Percentiles rank a stretch among this genome's conserved stretches.
phyloP scores from a whole-genome alignment of 2,888 invertebrate genomes.

The Apodemia zela region DNA sequence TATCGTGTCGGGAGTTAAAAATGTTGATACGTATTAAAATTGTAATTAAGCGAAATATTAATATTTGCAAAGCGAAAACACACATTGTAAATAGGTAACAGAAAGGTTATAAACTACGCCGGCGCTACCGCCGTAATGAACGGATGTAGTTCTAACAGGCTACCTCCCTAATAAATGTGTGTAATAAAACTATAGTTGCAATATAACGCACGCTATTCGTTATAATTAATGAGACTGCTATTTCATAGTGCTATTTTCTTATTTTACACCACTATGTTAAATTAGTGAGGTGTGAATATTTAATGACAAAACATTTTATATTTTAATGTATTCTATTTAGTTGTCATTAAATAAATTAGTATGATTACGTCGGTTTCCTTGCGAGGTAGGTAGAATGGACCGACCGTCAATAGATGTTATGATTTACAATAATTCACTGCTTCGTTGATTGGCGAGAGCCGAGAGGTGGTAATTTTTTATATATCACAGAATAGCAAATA shows the following conservation, averaged over 20 bases:
- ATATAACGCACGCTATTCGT: constrained; percentile 5
- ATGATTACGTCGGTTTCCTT: too few species aligned
- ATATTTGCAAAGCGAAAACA: background rate
- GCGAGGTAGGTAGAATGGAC: too few species aligned
- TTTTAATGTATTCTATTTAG: too few species aligned
- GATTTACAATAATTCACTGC: too few species aligned
- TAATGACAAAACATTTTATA: background rate
- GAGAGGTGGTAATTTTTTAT: too few species aligned
- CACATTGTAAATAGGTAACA: constrained; percentile 8
- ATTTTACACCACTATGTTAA: background rate
- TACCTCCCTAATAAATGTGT: constrained; percentile 2
- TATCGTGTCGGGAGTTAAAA: too few species aligned
- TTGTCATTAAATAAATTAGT: too few species aligned
- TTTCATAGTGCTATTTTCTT: background rate
- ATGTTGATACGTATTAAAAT: too few species aligned
- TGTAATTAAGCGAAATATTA: too few species aligned
- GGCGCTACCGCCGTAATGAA: background rate
- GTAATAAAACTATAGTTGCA: background rate
- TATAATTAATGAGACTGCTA: constrained; percentile 6
- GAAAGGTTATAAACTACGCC: background rate
- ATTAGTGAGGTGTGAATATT: background rate
- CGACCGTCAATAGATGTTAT: too few species aligned
- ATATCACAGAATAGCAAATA: too few species aligned
- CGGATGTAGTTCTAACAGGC: constrained; percentile 1
- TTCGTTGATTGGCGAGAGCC: too few species aligned